These are phyloP conservation scores for Corythornis vintsioides DNA, from an alignment of 2,113 vertebrate species.

Conservation along the genomic window DNA sequence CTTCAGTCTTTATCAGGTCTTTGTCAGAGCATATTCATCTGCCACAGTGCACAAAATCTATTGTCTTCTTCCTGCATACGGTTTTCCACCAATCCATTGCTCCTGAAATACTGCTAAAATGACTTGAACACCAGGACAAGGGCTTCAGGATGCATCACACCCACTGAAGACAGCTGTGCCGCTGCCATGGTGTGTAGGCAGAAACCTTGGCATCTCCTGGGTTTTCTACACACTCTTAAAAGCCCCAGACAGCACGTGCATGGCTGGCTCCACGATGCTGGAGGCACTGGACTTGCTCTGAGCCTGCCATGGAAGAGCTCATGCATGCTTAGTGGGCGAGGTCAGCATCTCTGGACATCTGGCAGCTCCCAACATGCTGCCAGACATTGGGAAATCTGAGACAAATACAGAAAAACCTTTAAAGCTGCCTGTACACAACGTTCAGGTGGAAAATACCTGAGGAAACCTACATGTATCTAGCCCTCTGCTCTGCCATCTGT, in stretches of 20 bases:
- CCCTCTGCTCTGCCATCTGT: background rate
- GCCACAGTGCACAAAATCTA: background rate
- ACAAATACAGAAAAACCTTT: background rate
- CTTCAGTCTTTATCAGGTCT: background rate
- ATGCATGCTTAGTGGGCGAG: background rate
- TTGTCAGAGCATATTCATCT: background rate
- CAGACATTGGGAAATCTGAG: slow-evolving; percentile 32
- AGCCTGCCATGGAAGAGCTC: background rate
- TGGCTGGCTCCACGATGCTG: background rate
- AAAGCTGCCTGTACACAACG: background rate
- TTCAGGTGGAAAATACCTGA: slow-evolving; percentile 3
- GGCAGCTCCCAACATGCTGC: slow-evolving; percentile 38
- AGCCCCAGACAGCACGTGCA: background rate
- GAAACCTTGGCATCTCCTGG: background rate
- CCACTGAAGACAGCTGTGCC: accelerated
- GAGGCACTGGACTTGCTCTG: background rate
- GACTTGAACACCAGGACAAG: background rate
- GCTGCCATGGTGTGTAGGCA: background rate
- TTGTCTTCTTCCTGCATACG: background rate
- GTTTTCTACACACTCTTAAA: background rate
- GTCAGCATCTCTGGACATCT: slow-evolving; percentile 34
- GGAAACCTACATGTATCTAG: background rate
- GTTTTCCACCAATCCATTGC: background rate
- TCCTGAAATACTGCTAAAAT: background rate
- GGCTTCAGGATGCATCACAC: background rate